Evolutionary conservation across 2,113 vertebrate genomes (phyloP).

Genomic region (Vimba vimba): DNA sequence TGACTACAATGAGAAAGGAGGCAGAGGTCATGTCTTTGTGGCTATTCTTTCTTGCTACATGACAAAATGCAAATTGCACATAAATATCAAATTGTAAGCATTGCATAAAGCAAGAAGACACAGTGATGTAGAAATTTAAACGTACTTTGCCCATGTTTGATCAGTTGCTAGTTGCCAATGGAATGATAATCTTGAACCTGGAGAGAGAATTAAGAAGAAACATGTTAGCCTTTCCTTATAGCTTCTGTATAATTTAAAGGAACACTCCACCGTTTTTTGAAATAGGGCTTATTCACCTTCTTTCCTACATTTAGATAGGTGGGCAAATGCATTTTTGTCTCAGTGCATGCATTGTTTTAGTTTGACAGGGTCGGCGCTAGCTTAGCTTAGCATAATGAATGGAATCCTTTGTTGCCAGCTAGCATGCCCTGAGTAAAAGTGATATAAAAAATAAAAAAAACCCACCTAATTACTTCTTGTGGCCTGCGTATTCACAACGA

Average conservation of each 20-base stretch:
- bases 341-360: too few relatives aligned
- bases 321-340: too few relatives aligned
- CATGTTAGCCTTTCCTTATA: not conserved
- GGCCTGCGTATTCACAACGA: too few relatives aligned
- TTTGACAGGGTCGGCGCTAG: too few relatives aligned
- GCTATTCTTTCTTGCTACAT: not conserved
- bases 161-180: constrained; percentile 12
- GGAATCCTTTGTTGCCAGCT: too few relatives aligned
- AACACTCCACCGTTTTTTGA: too few relatives aligned
- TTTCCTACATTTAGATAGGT: too few relatives aligned
- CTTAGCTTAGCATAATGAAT: too few relatives aligned
- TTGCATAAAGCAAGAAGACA: not conserved
- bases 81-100: not conserved
- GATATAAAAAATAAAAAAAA: too few relatives aligned
- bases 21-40: not conserved
- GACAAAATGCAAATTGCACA: not conserved
- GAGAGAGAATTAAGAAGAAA: not conserved
- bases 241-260: not conserved
- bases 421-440: too few relatives aligned
- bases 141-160: constrained; percentile 57
- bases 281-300: too few relatives aligned
- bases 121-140: not conserved
- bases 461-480: too few relatives aligned
- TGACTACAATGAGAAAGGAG: not conserved
- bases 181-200: constrained; percentile 55